Base-by-base conservation (phyloP, 2,888 invertebrate species). In the Spilosoma lubricipeda region DNA sequence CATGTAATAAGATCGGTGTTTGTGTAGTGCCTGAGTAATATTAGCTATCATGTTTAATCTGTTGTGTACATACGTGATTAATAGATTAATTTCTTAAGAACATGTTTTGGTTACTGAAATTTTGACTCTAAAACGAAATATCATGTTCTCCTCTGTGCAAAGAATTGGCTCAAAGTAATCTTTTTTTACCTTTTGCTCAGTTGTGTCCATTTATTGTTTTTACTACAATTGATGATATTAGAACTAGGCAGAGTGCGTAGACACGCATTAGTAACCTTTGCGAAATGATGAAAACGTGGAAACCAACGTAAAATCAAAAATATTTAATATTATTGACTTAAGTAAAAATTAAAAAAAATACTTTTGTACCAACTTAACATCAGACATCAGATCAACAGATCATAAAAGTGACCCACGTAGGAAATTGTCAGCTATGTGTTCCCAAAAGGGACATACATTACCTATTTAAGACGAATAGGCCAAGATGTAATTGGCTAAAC, bases 21-120 rank as follows among this genome's bases (percentile, higher is more conserved):
- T 84, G 78, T 67, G 65, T 77, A 81, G 77, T 75, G 78, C 70
- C 42, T 67, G 75, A 63, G 79, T 83, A 76, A 80, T 80, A 74
- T 80, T 77, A 80, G 72, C 82, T 82, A 86, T 85, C 82, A 81
- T 86, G 86, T 89, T 87, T 88, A 80, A 76, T 73, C 76, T 84
- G 78, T 77, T 83, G 82, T 80, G 86, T 86, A 80, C 79, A 80
- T 72, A 82, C 65, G 59, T 83, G 78, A 85, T 82, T 82, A 77
- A 65, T 67, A 75, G 84, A 84, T 84, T 84, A 84, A 80, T 74
- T 67, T 42, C 73, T 75, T 52, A 63, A 45, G 56, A 70, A 63
- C 30, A 23, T 70, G 33, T 33, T 67, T 67, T 48, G 67, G 13
- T 33, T 27, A 67, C 48, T 48, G 18, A 67, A 18, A 67, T 48